These are phyloP conservation scores for Hylyphantes graminicola DNA, from an alignment of 1,140 invertebrate genomes.

Conservation along the genomic window DNA sequence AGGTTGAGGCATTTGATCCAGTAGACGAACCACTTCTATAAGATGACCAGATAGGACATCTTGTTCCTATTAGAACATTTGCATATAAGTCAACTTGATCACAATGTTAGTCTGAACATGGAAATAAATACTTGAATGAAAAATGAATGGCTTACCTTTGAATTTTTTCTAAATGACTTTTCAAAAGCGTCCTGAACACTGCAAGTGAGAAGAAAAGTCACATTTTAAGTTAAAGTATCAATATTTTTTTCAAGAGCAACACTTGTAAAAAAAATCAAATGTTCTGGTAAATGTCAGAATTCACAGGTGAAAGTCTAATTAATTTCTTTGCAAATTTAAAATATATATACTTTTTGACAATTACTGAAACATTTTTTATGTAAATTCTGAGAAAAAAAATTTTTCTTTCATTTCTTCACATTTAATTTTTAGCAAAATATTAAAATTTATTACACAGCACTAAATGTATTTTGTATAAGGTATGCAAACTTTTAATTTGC, in stretches of 20 bases:
- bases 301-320: no score
- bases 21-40: conserved; percentile 39
- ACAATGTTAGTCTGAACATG: not conserved
- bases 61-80: conserved; percentile 25
- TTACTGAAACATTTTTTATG: no score
- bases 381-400: no score
- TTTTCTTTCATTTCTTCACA: no score
- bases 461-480: no score
- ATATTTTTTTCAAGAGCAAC: not conserved
- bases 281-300: no score
- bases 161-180: conserved; percentile 45
- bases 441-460: no score
- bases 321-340: no score
- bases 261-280: not conserved
- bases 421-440: no score
- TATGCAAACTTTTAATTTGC: no score
- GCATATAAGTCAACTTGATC: not conserved
- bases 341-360: no score
- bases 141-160: conserved; percentile 20
- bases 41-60: conserved; percentile 44
- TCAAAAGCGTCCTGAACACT: conserved; percentile 58
- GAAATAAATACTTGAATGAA: not conserved
- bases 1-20: conserved; percentile 29
- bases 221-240: no score
- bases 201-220: not conserved